Base-by-base conservation (phyloP, 1,140 invertebrate genomes). In the Drosophila parvula region DNA sequence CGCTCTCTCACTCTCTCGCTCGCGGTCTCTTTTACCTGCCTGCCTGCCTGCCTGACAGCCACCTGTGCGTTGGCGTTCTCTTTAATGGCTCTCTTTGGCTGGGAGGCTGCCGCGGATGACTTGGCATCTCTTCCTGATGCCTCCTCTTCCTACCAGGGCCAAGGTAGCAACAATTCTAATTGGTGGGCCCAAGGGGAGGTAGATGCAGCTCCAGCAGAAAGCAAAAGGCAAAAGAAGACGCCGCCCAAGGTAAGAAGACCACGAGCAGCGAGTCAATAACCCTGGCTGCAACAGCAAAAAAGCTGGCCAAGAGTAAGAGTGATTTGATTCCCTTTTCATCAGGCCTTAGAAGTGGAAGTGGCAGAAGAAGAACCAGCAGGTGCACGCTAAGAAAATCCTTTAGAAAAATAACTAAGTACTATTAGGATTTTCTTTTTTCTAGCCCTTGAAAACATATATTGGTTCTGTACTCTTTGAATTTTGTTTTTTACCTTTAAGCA, bases 291-390 rank as follows among this genome's bases (percentile, higher is more conserved):
- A 50, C 44, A 61, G 34, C 34, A 53, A 62, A 55, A 62, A 44
- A 59, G 40, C 51, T 58, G 74, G 61, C 74, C 68, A 89, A 89
- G 81, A 89, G 84, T 89, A 89, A 89, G 84, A 89, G 84, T 89
- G 84, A 89, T 89, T 90, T 89, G 84, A 88, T 88, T 89, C 84
- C 85, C 84, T 89, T 88, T 89, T 84, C 80, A 89, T 89, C 74
- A 78, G 79, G 63, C 59, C 81, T 84, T 65, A 79, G 73, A 77
- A 48, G 68, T 58, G 65, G 51, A 55, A 71, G 51, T 30, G 51
- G 36, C 44, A 40, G 43, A 28, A 44, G 8, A 47, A 59, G 44
- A 69, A 48, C 7, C 47, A 3, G n/a, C 16, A 59, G 18, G 32
- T 53, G 51, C 51, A 53, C 51, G 36, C 16, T 16, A 40, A 48